Evolutionary conservation across 23 tunicate genomes (phyloP).

Genomic region (Botrylloides violaceus): DNA sequence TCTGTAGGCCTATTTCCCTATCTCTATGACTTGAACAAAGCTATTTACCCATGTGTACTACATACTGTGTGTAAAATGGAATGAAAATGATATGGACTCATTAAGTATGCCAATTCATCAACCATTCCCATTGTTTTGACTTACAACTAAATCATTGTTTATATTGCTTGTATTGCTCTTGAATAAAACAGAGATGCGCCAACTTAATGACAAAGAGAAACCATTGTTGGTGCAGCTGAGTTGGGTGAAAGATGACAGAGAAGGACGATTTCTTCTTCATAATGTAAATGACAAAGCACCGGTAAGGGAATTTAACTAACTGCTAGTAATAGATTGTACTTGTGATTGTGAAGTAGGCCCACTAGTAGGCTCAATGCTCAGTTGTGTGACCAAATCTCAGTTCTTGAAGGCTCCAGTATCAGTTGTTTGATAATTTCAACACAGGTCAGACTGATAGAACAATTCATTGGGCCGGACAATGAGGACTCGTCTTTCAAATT

Average conservation of each 20-base stretch:
- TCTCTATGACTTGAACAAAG: too few relatives aligned
- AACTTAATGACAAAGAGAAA: conserved; percentile 45
- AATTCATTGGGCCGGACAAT: conserved; percentile 4
- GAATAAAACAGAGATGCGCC: conserved; percentile 39
- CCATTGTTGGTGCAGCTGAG: conserved; percentile 79
- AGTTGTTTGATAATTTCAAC: too few relatives aligned
- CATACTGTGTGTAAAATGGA: too few relatives aligned
- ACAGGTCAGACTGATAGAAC: conserved; percentile 22
- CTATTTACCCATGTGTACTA: too few relatives aligned
- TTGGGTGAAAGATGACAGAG: conserved; percentile 87
- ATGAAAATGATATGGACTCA: too few relatives aligned
- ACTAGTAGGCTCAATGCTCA: neutral
- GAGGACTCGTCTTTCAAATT: conserved; percentile 47
- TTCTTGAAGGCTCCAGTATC: too few relatives aligned
- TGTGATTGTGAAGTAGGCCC: neutral
- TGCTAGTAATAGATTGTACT: neutral
- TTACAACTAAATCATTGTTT: too few relatives aligned
- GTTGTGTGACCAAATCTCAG: too few relatives aligned
- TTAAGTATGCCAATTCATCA: too few relatives aligned
- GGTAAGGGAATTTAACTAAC: conserved; percentile 18
- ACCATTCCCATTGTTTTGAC: too few relatives aligned
- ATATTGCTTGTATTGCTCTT: neutral
- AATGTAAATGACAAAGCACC: conserved; percentile 60
- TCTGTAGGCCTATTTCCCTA: too few relatives aligned
- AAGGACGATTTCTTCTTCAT: conserved; percentile 80